Evolutionary conservation across 1,140 invertebrate genomes (phyloP).

Genomic region (Lutraria rhynchaena): DNA sequence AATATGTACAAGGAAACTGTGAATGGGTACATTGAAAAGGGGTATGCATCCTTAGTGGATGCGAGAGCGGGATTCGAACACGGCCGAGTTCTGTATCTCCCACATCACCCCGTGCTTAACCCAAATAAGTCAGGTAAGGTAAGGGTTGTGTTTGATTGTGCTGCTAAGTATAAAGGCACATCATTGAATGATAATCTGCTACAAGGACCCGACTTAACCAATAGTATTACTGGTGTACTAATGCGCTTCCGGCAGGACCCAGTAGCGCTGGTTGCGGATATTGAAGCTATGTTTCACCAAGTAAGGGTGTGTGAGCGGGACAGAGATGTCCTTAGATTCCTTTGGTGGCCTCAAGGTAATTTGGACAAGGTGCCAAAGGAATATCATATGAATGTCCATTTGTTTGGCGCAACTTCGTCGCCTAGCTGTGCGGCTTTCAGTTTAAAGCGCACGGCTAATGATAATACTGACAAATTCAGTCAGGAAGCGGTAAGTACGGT

Average conservation of each 20-base stretch:
- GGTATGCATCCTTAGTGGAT: background rate
- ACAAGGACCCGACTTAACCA: constrained; percentile 78
- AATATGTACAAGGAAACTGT: background rate
- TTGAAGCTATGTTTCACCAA: constrained; percentile 62
- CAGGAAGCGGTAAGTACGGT: constrained; percentile 13
- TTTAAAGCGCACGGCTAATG: constrained; percentile 32
- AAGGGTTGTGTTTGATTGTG: constrained; percentile 46
- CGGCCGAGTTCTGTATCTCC: constrained; percentile 26
- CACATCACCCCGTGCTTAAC: constrained; percentile 30
- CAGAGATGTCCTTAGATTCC: constrained; percentile 49
- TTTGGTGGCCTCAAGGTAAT: constrained; percentile 53
- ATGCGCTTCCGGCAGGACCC: constrained; percentile 57
- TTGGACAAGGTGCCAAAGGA: constrained; percentile 7
- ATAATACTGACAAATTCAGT: constrained; percentile 1
- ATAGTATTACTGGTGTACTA: constrained; percentile 58
- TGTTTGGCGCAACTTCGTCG: constrained; percentile 54
- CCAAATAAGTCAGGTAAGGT: constrained; percentile 39
- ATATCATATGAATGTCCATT: constrained; percentile 56
- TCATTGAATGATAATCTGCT: constrained; percentile 44
- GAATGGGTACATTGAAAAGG: constrained; percentile 1
- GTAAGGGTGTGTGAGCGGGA: constrained; percentile 21
- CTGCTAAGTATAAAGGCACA: constrained; percentile 34
- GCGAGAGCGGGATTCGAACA: background rate
- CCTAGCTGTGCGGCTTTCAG: constrained; percentile 59
- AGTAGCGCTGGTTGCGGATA: constrained; percentile 56